Base-by-base conservation (phyloP, 2,797 vertebrate species). In the Pempheris klunzingeri region DNA sequence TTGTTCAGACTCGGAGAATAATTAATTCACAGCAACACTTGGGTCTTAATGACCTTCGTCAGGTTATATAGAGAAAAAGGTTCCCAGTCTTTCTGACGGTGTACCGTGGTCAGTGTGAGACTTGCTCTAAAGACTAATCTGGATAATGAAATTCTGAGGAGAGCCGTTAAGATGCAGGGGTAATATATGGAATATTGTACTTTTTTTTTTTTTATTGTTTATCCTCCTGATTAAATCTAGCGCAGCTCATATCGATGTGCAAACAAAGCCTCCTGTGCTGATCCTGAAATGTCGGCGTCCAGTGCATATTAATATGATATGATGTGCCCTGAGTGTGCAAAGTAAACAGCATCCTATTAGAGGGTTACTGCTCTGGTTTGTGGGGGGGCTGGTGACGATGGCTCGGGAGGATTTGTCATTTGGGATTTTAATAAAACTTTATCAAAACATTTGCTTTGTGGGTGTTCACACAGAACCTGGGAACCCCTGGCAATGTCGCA, bases 211-310 rank as follows among this genome's bases (percentile, higher is more conserved):
- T 81, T 87, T 84, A 79, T 90, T 95, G 94, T 95, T 95, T 95
- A 93, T 89, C 88, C 72, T 81, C 83, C 76, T 95, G 95, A 96
- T 96, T 95, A 95, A 96, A 95, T 96, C 91, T 87, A 52, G 87
- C 87, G 32, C 90, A 89, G 90, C 94, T 95, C 94, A 96, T 96
- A 95, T 94, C 87, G 68, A 91, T 90, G 94, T 92, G 95, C 94
- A 96, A 96, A 96, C 94, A 95, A 88, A 91, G 86, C 80, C 85
- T 90, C 89, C 86, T 92, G 90, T 89, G 90, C 91, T 77, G 93
- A 93, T 91, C 87, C 73, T 26, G 66, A 81, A 90, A 87, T 82
- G 83, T 85, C 66, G 59, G 80, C 88, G 90, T 94, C 94, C 93
- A 62, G 83, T 84, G 92, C 93, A 92, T 95, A 94, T 95, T 95